Evolutionary conservation across 2,888 invertebrate genomes (phyloP).

Genomic region (Eristalis intricaria): DNA sequence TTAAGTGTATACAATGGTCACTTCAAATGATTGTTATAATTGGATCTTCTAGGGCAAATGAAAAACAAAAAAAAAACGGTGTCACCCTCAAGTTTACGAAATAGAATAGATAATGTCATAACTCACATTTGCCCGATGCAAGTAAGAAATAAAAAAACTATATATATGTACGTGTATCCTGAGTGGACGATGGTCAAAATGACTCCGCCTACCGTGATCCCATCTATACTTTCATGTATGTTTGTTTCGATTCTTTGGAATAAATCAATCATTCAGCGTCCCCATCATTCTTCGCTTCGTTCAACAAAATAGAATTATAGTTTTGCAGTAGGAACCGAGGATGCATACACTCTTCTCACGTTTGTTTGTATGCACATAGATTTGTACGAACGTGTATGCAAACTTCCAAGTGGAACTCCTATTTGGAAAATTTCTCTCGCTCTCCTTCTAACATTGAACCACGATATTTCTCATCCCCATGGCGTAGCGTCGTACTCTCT

Average conservation of each 20-base stretch:
- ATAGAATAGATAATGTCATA: constrained; percentile 46
- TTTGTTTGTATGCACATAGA: constrained; percentile 12
- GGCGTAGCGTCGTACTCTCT: constrained; percentile 38
- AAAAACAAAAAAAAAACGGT: background rate
- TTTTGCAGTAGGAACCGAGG: constrained; percentile 66
- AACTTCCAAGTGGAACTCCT: constrained; percentile 66
- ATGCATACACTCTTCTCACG: constrained; percentile 49
- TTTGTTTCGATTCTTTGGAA: constrained; percentile 71
- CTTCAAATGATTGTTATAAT: constrained; percentile 6
- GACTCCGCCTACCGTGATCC: constrained; percentile 64
- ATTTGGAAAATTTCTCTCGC: constrained; percentile 70
- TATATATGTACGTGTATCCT: constrained; percentile 17
- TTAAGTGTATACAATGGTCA: background rate
- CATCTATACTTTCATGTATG: constrained; percentile 47
- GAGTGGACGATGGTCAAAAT: constrained; percentile 58
- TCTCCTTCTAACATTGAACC: constrained; percentile 68
- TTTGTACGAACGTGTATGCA: constrained; percentile 28
- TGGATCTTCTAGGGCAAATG: background rate
- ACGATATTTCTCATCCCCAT: constrained; percentile 39
- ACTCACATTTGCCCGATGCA: constrained; percentile 54
- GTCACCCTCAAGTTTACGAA: background rate
- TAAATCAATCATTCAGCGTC: constrained; percentile 73
- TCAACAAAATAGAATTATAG: constrained; percentile 72
- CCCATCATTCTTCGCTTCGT: constrained; percentile 72
- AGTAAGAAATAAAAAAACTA: constrained; percentile 45